Evolutionary conservation across 2,113 vertebrate genomes (phyloP).

Genomic region (Xenopus laevis): DNA sequence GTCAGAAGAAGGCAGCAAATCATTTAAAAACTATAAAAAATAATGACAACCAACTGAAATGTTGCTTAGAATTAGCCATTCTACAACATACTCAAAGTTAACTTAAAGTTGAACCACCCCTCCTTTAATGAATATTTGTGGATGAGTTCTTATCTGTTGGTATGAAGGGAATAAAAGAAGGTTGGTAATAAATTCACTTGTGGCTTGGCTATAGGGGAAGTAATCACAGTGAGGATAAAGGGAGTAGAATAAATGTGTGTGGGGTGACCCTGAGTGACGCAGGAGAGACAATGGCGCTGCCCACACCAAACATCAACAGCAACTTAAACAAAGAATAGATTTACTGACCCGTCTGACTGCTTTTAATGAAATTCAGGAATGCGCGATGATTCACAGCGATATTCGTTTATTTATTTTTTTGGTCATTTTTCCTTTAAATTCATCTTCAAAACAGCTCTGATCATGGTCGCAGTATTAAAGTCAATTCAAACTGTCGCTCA

Average conservation of each 20-base stretch:
- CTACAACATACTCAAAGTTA: no score
- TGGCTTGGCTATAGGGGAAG: no score
- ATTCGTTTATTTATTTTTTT: neutral
- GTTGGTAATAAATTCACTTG: no score
- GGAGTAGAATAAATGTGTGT: neutral
- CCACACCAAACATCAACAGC: neutral
- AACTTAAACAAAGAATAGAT: constrained; percentile 10
- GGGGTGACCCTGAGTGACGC: neutral
- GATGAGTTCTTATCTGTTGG: no score
- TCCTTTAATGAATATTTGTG: no score
- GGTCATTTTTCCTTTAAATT: no score
- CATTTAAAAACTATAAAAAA: no score
- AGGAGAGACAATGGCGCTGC: neutral
- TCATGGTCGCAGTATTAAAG: neutral
- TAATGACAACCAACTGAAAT: no score
- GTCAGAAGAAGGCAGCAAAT: no score
- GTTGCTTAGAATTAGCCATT: no score
- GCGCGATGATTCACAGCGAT: neutral
- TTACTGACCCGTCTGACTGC: neutral
- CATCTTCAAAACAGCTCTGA: constrained; percentile 4
- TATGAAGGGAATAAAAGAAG: no score
- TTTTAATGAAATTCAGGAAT: neutral
- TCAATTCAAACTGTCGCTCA: neutral
- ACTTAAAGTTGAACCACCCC: no score
- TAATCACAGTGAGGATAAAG: neutral